phyloP scores from a whole-genome alignment of 1,140 invertebrate genomes.

The Ceratosolen solmsi region DNA sequence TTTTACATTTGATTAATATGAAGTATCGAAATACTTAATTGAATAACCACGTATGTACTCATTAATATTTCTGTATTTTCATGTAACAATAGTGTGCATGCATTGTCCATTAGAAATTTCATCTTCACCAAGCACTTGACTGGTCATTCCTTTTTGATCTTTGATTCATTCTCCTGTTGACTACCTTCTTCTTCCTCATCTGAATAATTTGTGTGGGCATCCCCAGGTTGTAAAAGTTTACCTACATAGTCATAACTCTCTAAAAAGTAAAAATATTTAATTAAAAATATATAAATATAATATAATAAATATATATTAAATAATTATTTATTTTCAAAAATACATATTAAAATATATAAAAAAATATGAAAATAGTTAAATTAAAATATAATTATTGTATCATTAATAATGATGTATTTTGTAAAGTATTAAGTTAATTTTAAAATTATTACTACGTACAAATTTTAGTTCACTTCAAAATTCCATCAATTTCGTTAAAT shows the following conservation, averaged over 20 bases:
- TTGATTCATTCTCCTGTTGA: constrained; percentile 67
- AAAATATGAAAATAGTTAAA: background rate
- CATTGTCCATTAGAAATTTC: constrained; percentile 59
- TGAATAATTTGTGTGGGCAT: constrained; percentile 92
- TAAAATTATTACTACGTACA: no score
- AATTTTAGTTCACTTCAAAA: no score
- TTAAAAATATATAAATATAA: background rate
- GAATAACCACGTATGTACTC: constrained; percentile 57
- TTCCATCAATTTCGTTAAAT: no score
- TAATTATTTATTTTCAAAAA: no score
- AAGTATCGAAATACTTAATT: constrained; percentile 57
- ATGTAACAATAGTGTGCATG: constrained; percentile 62
- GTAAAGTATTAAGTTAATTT: no score
- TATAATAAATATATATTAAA: no score
- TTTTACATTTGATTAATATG: constrained; percentile 54
- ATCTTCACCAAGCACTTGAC: constrained; percentile 51
- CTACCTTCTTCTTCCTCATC: constrained; percentile 88
- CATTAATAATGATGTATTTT: no score
- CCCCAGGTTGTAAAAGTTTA: constrained; percentile 91
- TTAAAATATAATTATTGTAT: no score
- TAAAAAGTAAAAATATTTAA: constrained; percentile 71
- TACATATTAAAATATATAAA: background rate
- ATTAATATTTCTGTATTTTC: constrained; percentile 58
- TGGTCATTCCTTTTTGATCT: constrained; percentile 70
- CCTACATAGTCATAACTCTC: constrained; percentile 97